Evolutionary conservation across 2,888 invertebrate genomes (phyloP), one percentile per base, ranked within the genome.

Genomic region (Chrysolina americana): DNA sequence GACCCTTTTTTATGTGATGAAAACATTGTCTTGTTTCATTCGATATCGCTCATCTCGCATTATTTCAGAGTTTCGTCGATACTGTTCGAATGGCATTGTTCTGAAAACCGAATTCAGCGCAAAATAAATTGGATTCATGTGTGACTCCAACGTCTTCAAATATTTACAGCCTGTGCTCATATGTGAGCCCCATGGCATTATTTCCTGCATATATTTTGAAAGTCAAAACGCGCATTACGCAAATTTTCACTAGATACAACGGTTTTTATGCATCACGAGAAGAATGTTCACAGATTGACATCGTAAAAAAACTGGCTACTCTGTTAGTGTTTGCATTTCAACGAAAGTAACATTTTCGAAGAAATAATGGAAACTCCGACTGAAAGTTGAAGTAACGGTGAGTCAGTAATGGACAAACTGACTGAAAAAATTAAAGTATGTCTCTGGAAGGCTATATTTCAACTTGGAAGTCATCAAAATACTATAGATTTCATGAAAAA

Each of bases 61-160:
- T 44, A 19, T 53, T 21, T 53, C 21, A 21, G 21, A 9, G 5
- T 53, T 21, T 19, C 10, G 53, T 53, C 21, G 11, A 53, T 11
- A 53, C 21, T 11, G 11, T 10, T n/a, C n/a, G 9, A 17, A 17
- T 6, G 36, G 36, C 36, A 36, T 48, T 17, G 17, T 53, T 13
- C 11, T 53, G 53, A 11, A 53, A 53, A 9, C 10, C 21, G 13
- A 19, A 11, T 19, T 23, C 53, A 13, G 21, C 53, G 19, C 5
- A 53, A 53, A 53, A 53, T 53, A 23, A 21, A 53, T 21, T 53
- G 53, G 53, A 53, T 21, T 11, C 53, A 53, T 53, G 19, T 53
- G 53, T 53, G 53, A 23, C 13, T 13, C 21, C 0, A 21, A 3
- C 11, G 21, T 21, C 3, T 13, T 19, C 11, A 21, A 21, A 53